Conservation (phyloP, 2,797 vertebrate species). For the Octomys mimax region DNA sequence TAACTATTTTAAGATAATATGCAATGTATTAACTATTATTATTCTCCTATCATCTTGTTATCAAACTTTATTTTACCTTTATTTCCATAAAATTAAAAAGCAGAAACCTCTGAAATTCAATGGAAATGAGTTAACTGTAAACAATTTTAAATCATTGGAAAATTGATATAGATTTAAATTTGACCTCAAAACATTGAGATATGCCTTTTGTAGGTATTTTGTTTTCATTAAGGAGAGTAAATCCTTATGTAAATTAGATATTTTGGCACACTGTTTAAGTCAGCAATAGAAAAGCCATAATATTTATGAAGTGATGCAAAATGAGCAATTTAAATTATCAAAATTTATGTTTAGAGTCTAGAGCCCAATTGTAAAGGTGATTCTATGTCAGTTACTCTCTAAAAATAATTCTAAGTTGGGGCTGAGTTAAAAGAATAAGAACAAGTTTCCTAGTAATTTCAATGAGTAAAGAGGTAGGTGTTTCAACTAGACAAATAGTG, state of each 20-base stretch:
- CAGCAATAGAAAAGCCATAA: not conserved
- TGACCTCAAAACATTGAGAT: not conserved
- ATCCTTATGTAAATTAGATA: not conserved
- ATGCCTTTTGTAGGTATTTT: not conserved
- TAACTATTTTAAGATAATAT: too few species aligned
- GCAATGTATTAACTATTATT: too few species aligned
- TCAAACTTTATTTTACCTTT: too few species aligned
- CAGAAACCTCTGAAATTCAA: not conserved
- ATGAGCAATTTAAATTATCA: not conserved
- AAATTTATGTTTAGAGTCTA: not conserved
- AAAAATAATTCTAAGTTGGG: constrained; percentile 47
- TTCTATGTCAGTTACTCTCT: not conserved
- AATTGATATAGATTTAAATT: not conserved
- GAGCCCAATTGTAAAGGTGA: not conserved
- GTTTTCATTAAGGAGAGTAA: not conserved
- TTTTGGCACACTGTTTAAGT: not conserved
- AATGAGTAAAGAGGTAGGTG: not conserved
- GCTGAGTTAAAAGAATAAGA: not conserved
- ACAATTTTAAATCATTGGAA: not conserved
- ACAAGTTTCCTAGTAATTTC: not conserved
- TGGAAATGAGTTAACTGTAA: not conserved
- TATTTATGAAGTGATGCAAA: constrained; percentile 28
- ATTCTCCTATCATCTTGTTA: too few species aligned
- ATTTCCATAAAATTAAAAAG: not conserved
- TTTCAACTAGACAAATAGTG: constrained; percentile 39